Evolutionary conservation across 2,797 vertebrate species (phyloP), one percentile per base, ranked within the genome.

Genomic region (Tarsius wallacei): DNA sequence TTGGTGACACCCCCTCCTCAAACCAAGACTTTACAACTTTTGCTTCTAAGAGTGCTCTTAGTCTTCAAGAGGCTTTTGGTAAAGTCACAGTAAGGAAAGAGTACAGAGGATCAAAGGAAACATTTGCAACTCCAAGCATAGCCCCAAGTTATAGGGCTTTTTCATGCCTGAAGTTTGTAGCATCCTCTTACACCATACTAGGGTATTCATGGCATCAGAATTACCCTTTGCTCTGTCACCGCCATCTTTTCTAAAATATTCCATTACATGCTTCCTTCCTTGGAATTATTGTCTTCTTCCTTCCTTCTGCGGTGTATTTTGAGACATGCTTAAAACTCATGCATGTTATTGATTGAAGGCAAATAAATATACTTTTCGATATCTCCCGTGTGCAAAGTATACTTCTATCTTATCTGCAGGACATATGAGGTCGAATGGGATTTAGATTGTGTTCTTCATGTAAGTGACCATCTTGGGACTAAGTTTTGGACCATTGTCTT

Each of bases 391-490:
- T 80, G 28, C 63, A 68, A 5, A 87, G 74, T 78, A 51, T n/a
- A n/a, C n/a, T 53, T 86, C 87, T 63, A 2, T 53, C 83, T 94
- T 28, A 77, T 66, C 59, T 93, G 15, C 21, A 94, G 71, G 47
- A 95, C 42, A 64, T 28, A 63, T 4, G n/a, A 53, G 31, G 8
- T 74, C 66, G 12, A 63, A 81, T 78, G n/a, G n/a, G 5, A 57
- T 87, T 21, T 70, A 74, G 57, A 93, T 86, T 84, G 1, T 55
- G 24, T 86, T 84, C 51, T 91, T 95, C 51, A 91, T 96, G 51
- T 77, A 94, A 80, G 68, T 93, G 49, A 51, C 19, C 82, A 59
- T 91, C 49, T 55, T 68, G 51, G 13, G 13, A 3, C 76, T 90
- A 51, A 55, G 64, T 76, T 87, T 86, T 70, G 73, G 61, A 71